A percentile compares a stretch with the other conserved stretches of the same genome.
Evolutionary conservation across 1,140 invertebrate genomes (phyloP).

Genomic region (Geopemphigus sp.): DNA sequence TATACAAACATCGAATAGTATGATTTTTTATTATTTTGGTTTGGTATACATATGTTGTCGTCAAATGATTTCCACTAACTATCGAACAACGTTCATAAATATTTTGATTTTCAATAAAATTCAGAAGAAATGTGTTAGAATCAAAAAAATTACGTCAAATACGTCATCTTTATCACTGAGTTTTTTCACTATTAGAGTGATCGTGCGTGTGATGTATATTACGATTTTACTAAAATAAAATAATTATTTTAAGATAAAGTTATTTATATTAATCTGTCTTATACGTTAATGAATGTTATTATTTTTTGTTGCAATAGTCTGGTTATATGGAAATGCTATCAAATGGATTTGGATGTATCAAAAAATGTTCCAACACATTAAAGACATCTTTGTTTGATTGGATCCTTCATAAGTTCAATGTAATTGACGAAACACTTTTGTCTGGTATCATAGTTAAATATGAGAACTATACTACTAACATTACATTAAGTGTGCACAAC

Average conservation of each 20-base stretch:
- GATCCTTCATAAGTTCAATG: slow-evolving; percentile 45
- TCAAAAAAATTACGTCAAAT: too few relatives aligned
- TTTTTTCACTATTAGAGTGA: not conserved
- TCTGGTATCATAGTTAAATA: slow-evolving; percentile 8
- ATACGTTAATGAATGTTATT: slow-evolving; percentile 10
- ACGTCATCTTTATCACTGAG: too few relatives aligned
- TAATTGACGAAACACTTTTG: slow-evolving; percentile 22
- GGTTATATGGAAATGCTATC: slow-evolving; percentile 48
- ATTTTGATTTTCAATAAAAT: not conserved
- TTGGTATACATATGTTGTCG: too few relatives aligned
- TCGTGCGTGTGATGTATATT: too few relatives aligned
- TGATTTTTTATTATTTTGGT: too few relatives aligned
- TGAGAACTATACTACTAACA: slow-evolving; percentile 28
- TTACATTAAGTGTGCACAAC: not conserved
- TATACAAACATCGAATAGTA: too few relatives aligned
- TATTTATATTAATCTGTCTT: not conserved
- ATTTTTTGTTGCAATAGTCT: slow-evolving; percentile 41
- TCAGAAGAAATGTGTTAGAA: not conserved
- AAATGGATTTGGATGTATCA: slow-evolving; percentile 47
- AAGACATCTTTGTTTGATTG: slow-evolving; percentile 43
- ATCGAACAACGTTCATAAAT: too few relatives aligned
- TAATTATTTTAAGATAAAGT: not conserved
- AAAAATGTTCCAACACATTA: slow-evolving; percentile 40
- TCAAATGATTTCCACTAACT: too few relatives aligned
- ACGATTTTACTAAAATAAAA: not conserved